These are phyloP conservation scores for Actinemys pallida DNA, from an alignment of 2,113 vertebrate genomes.

Conservation along the genomic window DNA sequence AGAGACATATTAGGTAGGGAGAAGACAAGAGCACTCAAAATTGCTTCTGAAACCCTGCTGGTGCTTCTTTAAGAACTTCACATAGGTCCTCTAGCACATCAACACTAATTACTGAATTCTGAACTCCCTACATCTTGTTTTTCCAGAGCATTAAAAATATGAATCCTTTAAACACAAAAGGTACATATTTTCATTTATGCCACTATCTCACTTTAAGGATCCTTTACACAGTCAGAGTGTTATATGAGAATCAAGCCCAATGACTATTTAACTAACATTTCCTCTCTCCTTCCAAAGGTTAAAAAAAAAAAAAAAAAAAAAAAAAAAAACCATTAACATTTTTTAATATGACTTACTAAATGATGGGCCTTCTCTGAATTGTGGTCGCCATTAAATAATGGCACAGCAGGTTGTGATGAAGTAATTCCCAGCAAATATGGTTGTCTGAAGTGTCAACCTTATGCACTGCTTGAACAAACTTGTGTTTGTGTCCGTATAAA, in stretches of 20 bases:
- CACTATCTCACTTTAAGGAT: background rate
- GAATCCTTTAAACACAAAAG: background rate
- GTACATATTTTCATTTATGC: accelerated
- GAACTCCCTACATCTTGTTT: background rate
- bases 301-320: too few relatives aligned
- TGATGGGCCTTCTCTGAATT: background rate
- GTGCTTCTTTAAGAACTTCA: background rate
- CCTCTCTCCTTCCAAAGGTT: background rate
- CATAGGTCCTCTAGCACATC: background rate
- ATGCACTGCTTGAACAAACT: background rate
- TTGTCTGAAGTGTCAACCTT: background rate
- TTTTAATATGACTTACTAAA: background rate
- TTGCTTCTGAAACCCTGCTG: background rate
- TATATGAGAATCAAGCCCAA: accelerated
- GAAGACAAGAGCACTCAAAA: accelerated
- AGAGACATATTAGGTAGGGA: background rate
- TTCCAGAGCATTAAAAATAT: background rate
- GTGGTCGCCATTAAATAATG: background rate
- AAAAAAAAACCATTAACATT: background rate
- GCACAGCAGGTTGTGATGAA: accelerated
- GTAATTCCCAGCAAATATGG: background rate
- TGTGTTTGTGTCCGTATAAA: background rate
- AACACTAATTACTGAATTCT: background rate
- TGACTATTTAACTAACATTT: background rate
- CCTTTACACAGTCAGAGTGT: background rate